Conservation (phyloP, 2,797 vertebrate genomes). For the Apodemus agrarius region DNA sequence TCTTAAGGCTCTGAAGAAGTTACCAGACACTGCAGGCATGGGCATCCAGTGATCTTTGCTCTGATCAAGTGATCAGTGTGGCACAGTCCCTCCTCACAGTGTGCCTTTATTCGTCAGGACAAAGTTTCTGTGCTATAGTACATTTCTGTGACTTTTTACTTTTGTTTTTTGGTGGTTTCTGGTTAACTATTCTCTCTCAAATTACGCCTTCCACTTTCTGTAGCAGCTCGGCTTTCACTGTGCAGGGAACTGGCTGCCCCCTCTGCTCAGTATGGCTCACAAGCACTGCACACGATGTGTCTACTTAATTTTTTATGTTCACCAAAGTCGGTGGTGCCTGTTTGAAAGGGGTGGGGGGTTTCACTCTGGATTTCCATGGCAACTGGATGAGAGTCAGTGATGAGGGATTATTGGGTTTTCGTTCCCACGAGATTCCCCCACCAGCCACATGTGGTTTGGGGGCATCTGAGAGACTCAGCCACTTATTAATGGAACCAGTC, state of each 20-base stretch:
- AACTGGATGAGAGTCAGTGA: constrained; percentile 1
- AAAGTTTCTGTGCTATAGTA: not conserved
- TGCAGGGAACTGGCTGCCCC: not conserved
- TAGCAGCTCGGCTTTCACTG: too few species aligned
- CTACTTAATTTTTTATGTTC: not conserved
- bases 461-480: constrained; percentile 1
- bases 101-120: not conserved
- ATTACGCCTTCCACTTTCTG: not conserved
- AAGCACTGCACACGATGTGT: not conserved
- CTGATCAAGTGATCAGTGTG: not conserved
- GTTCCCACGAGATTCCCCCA: not conserved
- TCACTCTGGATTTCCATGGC: not conserved
- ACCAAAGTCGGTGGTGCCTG: not conserved
- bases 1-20: not conserved
- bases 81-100: too few species aligned
- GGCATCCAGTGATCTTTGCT: not conserved
- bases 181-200: not conserved
- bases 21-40: accelerated
- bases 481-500: constrained; percentile 3
- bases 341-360: not conserved
- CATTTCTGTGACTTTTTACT: not conserved
- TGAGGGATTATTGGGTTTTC: constrained; percentile 2
- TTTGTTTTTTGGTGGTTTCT: not conserved
- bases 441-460: not conserved
- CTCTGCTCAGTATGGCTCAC: not conserved